These are phyloP conservation scores for Gobionotothen gibberifrons DNA, from an alignment of 2,797 vertebrate species.

Conservation along the genomic window DNA sequence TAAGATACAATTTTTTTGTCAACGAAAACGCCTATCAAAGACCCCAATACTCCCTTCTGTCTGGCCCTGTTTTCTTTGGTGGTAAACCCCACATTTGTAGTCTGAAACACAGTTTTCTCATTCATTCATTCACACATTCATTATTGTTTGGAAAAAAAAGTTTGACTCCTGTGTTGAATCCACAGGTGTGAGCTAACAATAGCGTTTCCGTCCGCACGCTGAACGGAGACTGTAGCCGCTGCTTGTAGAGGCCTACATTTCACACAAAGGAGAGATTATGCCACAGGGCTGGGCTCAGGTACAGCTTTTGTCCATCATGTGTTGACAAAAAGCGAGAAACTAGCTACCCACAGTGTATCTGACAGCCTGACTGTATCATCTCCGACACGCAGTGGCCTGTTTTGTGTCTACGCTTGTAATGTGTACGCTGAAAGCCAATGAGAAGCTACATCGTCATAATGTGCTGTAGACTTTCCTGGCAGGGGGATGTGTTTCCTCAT, in stretches of 20 bases:
- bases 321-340: constrained; percentile 63
- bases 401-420: constrained; percentile 48
- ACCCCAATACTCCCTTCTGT: too few species aligned
- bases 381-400: constrained; percentile 26
- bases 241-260: constrained; percentile 61
- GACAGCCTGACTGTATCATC: constrained; percentile 54
- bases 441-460: constrained; percentile 57
- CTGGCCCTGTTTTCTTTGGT: not conserved
- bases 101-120: constrained; percentile 16
- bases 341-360: constrained; percentile 39
- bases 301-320: constrained; percentile 64
- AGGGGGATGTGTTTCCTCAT: constrained; percentile 45
- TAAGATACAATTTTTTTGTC: too few species aligned
- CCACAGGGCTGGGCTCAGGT: constrained; percentile 73
- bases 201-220: constrained; percentile 49
- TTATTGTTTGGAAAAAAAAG: constrained; percentile 27
- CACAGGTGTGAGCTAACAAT: constrained; percentile 70
- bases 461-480: constrained; percentile 55
- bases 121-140: not conserved
- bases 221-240: constrained; percentile 48
- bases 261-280: constrained; percentile 68
- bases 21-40: too few species aligned
- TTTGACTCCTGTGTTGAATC: constrained; percentile 55
- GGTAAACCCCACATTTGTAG: constrained; percentile 22
- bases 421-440: constrained; percentile 44